Evolutionary conservation across 2,888 invertebrate genomes (phyloP), one percentile per base, ranked within the genome.

Genomic region (Drosophila hawaiiensis): DNA sequence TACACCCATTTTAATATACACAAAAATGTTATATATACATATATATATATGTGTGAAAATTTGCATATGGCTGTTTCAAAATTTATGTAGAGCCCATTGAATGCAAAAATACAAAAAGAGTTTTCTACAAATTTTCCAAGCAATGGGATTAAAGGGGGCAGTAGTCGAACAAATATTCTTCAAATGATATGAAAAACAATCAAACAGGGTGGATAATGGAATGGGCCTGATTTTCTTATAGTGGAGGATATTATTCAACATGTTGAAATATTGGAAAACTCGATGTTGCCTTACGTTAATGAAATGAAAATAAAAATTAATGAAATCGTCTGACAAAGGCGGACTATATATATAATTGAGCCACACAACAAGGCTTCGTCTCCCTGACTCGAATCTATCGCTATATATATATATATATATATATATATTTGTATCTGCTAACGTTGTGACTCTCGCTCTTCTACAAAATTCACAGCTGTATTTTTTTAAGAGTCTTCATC

Each of bases 401-500:
- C 22, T 58, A 19, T 33, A 43, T 37, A 54, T 58, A 49, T 29
- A 31, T 31, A 31, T 31, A 31, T 58, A 33, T 49, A 43, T 37
- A 47, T 65, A 49, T 29, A 9, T 12, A n/a, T 56, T 22, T 60
- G 28, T 53, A 22, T 50, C 12, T 43, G 47, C 43, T 63, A 28
- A 54, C 50, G 60, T 49, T 41, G 12, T 41, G 47, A 31, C n/a
- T 47, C 49, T 62, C 22, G n/a, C 37, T 59, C 28, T 49, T 35
- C 43, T 41, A 35, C 5, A 41, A 55, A 50, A 62, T 54, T 62
- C 50, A 33, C 73, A 68, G 59, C 56, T 73, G 61, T 47, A 60
- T 71, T 58, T 41, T 65, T 56, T 73, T 37, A 61, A 33, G 39
- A 66, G 54, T 65, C 50, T 58, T 66, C 53, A 49, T 73, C 58